Evolutionary conservation across 1,140 invertebrate species (phyloP), one percentile per base, ranked within the genome.

Genomic region (Trichonephila clavipes): DNA sequence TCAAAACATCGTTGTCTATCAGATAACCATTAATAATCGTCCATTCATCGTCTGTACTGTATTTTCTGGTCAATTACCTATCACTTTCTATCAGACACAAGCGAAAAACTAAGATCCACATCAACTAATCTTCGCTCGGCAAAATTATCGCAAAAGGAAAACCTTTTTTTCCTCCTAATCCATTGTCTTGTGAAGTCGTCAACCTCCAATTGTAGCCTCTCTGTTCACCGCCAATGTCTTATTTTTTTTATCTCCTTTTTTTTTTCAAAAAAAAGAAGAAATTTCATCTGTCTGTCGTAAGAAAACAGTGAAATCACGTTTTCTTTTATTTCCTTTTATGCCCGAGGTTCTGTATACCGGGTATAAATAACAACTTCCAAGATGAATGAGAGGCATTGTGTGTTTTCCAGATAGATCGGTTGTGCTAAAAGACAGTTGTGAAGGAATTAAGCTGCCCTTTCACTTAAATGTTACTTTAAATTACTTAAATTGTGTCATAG

Each of bases 21-120:
- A 10, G 28, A 77, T 77, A 77, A 77, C 28, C 14, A 77, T 40
- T 34, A 77, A 40, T 77, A 34, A 0, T 40, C 5, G 28, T 77
- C 34, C 16, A 18, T 51, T 16, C 28, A 7, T 28, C 12, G 16
- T 12, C 28, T 6, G 7, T 34, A 19, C n/a, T 12, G 66, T 12
- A 69, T 77, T 77, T 18, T 77, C 72, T 77, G 72, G 72, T 77
- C 72, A 77, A 34, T 77, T 77, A 77, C 72, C 72, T 40, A 40
- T 19, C 34, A 2, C 16, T 18, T 34, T 34, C 6, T 16, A 77
- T 77, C 72, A 40, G 72, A 77, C 28, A 77, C 21, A 69, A 69
- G 10, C 66, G n/a, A 28, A 6, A 28, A 34, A 34, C 34, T 18
- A 40, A 69, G 21, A 14, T 28, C 66, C 10, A 16, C 24, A 24